Conservation (phyloP, 2,797 vertebrate species). For the Spinibarbus caldwelli region DNA sequence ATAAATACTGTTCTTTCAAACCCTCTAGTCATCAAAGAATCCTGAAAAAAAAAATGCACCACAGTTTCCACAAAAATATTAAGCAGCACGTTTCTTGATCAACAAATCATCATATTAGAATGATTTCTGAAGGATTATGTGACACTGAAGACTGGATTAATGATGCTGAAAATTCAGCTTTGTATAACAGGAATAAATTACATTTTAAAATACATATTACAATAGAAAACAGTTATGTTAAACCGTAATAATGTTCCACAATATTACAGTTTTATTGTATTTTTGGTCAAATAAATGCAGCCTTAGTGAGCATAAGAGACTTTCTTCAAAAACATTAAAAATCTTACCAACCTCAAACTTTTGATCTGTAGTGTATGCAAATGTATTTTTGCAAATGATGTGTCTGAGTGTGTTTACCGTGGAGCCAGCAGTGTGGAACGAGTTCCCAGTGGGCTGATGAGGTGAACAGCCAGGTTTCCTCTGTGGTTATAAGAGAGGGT, state of each 20-base stretch:
- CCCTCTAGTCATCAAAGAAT: no score
- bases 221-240: neutral
- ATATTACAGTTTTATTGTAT: neutral
- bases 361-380: neutral
- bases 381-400: neutral
- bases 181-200: neutral
- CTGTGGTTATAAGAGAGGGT: constrained; percentile 92
- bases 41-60: no score
- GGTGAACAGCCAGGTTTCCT: constrained; percentile 93
- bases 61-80: neutral
- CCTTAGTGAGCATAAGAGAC: neutral
- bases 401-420: constrained; percentile 77
- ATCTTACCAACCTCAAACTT: neutral
- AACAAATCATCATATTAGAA: neutral
- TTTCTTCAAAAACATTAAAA: neutral
- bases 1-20: no score
- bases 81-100: neutral
- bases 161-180: neutral
- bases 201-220: no score
- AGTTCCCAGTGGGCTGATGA: constrained; percentile 93
- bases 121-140: neutral
- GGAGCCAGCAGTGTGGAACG: constrained; percentile 92
- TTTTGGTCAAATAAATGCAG: neutral
- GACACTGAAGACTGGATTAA: neutral
- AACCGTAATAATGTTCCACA: neutral